Evolutionary conservation across 1,140 invertebrate genomes (phyloP).

Genomic region (Alviniconcha marisindica): DNA sequence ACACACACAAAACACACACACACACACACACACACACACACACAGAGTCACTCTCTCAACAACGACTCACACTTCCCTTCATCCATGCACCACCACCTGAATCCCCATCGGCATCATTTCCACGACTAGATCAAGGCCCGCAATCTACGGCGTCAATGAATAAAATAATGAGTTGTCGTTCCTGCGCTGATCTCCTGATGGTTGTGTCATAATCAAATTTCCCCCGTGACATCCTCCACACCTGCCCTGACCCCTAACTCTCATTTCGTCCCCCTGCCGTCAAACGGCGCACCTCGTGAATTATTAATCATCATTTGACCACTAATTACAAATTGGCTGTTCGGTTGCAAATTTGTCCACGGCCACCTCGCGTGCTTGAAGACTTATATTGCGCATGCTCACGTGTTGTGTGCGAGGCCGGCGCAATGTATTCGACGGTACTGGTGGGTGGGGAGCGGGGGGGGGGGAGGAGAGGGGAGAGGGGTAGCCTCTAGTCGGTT

Average conservation of each 20-base stretch:
- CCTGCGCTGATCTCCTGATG: not conserved
- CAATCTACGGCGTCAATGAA: not conserved
- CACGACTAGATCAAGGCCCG: not conserved
- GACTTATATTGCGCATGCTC: no score
- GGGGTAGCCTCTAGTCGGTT: no score
- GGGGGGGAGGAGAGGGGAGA: no score
- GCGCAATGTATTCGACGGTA: no score
- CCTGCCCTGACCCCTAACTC: constrained; percentile 10
- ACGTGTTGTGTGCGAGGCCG: no score
- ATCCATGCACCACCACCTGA: no score
- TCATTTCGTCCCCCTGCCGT: not conserved
- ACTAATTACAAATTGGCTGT: constrained; percentile 31
- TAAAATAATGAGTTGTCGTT: not conserved
- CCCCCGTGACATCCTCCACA: constrained; percentile 21
- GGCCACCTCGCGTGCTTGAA: constrained; percentile 7
- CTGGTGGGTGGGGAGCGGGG: no score
- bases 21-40: constrained; percentile 24
- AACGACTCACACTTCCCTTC: not conserved
- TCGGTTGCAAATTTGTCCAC: no score
- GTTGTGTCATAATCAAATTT: constrained; percentile 39
- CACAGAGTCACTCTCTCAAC: not conserved
- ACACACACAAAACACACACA: no score
- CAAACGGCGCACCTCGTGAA: constrained; percentile 1
- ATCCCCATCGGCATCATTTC: not conserved
- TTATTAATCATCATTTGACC: constrained; percentile 35